A percentile compares a stretch with the other conserved stretches of the same genome.
Evolutionary conservation across 2,797 vertebrate genomes (phyloP).

Genomic region (Arnoldichthys spilopterus): DNA sequence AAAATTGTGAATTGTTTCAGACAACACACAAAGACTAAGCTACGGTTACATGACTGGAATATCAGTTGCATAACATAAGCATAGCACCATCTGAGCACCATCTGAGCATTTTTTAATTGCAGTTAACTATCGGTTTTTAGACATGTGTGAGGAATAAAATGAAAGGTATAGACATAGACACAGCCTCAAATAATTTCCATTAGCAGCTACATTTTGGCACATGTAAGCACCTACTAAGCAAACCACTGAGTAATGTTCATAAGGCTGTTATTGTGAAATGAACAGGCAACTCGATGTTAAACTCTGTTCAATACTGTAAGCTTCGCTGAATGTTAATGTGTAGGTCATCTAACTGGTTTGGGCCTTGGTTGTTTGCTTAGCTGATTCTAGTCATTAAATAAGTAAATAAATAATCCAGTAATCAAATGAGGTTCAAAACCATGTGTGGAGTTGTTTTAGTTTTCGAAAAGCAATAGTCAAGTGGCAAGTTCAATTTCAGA

Average conservation of each 20-base stretch:
- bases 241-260: not conserved
- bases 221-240: not conserved
- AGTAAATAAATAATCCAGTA: not conserved
- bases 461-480: not conserved
- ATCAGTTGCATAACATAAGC: not conserved
- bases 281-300: not conserved
- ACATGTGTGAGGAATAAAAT: not conserved
- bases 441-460: not conserved
- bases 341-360: not conserved
- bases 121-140: not conserved
- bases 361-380: not conserved
- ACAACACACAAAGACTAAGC: not conserved
- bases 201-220: not conserved
- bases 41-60: not conserved
- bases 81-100: too few relatives aligned
- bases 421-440: not conserved
- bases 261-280: not conserved
- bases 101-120: too few relatives aligned
- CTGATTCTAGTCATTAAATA: not conserved
- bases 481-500: not conserved
- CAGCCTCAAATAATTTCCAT: not conserved
- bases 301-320: not conserved
- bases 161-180: not conserved
- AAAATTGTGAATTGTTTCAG: not conserved
- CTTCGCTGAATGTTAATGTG: not conserved